Conservation (phyloP, 2,113 vertebrate genomes). For the Engystomops pustulosus region DNA sequence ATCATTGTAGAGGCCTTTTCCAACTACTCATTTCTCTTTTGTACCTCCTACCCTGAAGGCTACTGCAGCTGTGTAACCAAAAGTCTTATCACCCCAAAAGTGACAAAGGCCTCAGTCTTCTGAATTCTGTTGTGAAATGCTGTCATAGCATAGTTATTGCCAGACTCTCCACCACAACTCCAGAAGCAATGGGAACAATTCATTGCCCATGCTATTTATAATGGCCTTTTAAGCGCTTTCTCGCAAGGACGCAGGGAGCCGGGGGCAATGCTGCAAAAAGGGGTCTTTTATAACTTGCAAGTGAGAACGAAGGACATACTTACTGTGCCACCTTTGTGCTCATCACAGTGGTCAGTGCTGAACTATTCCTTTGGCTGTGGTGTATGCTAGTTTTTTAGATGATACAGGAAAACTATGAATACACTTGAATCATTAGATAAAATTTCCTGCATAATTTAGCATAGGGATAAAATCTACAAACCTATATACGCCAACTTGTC, state of each 20-base stretch:
- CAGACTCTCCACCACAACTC: slow-evolving; percentile 37
- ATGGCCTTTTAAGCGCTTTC: slow-evolving; percentile 41
- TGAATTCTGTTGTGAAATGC: slow-evolving; percentile 36
- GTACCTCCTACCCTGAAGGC: slow-evolving; percentile 31
- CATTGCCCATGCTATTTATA: slow-evolving; percentile 47
- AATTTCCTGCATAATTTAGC: too few relatives aligned
- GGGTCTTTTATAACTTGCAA: slow-evolving; percentile 42
- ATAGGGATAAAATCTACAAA: neutral
- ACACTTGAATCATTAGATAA: too few relatives aligned
- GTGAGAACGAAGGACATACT: neutral
- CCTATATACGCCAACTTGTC: neutral
- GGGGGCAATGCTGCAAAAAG: slow-evolving; percentile 38
- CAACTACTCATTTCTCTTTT: slow-evolving; percentile 33
- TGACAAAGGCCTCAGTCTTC: slow-evolving; percentile 55
- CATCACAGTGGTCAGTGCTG: slow-evolving; percentile 22
- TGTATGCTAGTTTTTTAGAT: neutral
- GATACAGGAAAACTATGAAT: neutral
- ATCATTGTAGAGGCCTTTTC: slow-evolving; percentile 26
- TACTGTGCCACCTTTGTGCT: slow-evolving; percentile 38
- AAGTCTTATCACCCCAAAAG: slow-evolving; percentile 39
- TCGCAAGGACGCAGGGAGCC: slow-evolving; percentile 37
- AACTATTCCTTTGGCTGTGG: slow-evolving; percentile 26
- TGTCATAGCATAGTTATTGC: slow-evolving; percentile 58
- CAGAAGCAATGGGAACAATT: slow-evolving; percentile 49
- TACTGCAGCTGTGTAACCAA: slow-evolving; percentile 42